These are phyloP conservation scores for Rugalucina vietnamica DNA, from an alignment of 2,888 invertebrate genomes.

Conservation along the genomic window DNA sequence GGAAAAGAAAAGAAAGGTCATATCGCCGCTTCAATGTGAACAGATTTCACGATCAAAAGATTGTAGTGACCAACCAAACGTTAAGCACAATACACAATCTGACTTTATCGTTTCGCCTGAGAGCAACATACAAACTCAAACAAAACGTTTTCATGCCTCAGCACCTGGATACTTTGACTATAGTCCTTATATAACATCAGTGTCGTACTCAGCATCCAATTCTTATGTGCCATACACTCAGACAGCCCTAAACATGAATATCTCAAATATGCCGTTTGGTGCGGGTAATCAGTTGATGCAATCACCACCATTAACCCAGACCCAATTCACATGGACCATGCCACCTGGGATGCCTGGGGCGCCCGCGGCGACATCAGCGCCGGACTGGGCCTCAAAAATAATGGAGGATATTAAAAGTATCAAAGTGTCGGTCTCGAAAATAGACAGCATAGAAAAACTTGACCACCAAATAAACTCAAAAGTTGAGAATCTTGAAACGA, in stretches of 20 bases:
- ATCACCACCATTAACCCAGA: not conserved
- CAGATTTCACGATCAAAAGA: no score
- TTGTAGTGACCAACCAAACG: no score
- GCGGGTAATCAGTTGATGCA: not conserved
- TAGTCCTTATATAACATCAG: no score
- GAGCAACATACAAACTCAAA: not conserved
- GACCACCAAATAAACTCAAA: not conserved
- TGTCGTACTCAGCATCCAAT: not conserved
- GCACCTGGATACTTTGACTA: not conserved
- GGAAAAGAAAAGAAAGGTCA: no score
- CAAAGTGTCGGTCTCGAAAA: not conserved
- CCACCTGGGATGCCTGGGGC: not conserved
- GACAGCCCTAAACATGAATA: not conserved
- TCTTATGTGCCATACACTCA: no score
- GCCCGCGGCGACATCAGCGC: no score
- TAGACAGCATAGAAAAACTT: slow-evolving; percentile 7
- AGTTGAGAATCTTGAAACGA: not conserved
- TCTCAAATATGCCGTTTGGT: not conserved
- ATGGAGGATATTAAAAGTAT: slow-evolving; percentile 11
- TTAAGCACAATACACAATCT: no score
- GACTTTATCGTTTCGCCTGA: not conserved
- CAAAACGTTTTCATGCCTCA: not conserved
- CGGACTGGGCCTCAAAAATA: slow-evolving; percentile 9
- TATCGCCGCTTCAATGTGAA: not conserved
- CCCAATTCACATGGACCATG: not conserved